Evolutionary conservation across 2,888 invertebrate species (phyloP), one percentile per base, ranked within the genome.

Genomic region (Endomychus coccineus): DNA sequence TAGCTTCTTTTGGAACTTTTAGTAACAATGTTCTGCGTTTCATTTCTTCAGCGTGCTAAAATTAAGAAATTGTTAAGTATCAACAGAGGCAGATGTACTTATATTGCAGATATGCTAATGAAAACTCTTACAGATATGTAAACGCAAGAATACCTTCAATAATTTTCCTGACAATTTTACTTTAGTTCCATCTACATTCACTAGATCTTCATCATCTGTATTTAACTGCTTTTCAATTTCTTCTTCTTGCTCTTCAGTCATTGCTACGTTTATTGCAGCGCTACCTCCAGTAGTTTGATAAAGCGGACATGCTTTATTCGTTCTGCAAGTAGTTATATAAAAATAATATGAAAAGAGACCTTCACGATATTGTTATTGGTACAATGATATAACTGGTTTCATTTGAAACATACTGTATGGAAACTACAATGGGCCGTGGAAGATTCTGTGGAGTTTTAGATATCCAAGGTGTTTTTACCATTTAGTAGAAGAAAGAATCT

Each of bases 251-350:
- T 88, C 86, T 52, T 91, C 90, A 0, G 82, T 83, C 67, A 82
- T 71, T 1, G 81, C 77, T 2, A 78, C 78, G 51, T 76, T 78
- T 23, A 83, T 74, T 1, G 80, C 75, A 9, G 51, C 45, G 29
- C 42, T 49, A 23, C 35, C 7, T 76, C 74, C 3, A 58, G 57
- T 71, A 38, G 81, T 81, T 40, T 87, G 87, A 66, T 95, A 98
- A 31, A 91, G 66, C 0, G 96, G 97, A 66, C 98, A 98, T 7
- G 96, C 90, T 62, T 96, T 95, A 69, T 98, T 98, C 0, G 97
- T 98, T 35, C 95, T 61, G 52, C 31, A 42, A 39, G 29, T 27
- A 1, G 14, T 11, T 27, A 16, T 22, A 25, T n/a, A n/a, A n/a
- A n/a, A n/a, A n/a, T n/a, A n/a, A n/a, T n/a, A n/a, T n/a, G n/a